Base-by-base conservation (phyloP, 2,113 vertebrate genomes). In the Numenius arquata region DNA sequence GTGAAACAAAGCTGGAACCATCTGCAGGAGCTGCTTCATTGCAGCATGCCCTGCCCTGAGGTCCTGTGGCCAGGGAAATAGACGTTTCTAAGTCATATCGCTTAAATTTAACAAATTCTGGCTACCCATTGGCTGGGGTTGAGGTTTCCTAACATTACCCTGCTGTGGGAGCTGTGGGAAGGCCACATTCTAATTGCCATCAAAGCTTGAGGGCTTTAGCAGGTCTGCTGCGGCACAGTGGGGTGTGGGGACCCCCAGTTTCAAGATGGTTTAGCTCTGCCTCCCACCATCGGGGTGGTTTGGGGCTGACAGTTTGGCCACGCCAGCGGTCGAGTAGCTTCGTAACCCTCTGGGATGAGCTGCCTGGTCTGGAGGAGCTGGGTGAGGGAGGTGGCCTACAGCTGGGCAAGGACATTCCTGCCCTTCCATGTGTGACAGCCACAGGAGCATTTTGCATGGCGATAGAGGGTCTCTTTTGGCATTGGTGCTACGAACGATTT, bases 161-260 rank as follows among this genome's bases (percentile, higher is more conserved):
- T 30, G n/a, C 80, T 87, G 76, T 45, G 85, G 88, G 59, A 93
- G 34, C 68, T 85, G 82, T 72, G 79, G 82, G 59, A 71, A 91
- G 77, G 73, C 94, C 87, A 62, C 77, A 48, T 41, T 43, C 73
- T 19, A 8, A 63, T 52, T 25, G 30, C 43, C 48, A 59, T 15
- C 84, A 75, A 63, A 72, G 52, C 73, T 50, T 34, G 38, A 78
- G 77, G n/a, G 47, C 18, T 76, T 65, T 15, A 36, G 29, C 40
- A 61, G 74, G 5, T 43, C 88, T 83, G 58, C 75, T 83, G 85
- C 4, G 50, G 90, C 83, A 82, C 85, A 2, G 0, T 8, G 36
- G 89, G 78, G 29, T 29, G 82, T 32, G 79, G 61, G 21, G 32
- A 68, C 43, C 79, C 88, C 52, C n/a, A 19, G 0, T 48, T 90